These are phyloP conservation scores for Villa cingulata DNA, from an alignment of 2,888 invertebrate species.

Conservation along the genomic window DNA sequence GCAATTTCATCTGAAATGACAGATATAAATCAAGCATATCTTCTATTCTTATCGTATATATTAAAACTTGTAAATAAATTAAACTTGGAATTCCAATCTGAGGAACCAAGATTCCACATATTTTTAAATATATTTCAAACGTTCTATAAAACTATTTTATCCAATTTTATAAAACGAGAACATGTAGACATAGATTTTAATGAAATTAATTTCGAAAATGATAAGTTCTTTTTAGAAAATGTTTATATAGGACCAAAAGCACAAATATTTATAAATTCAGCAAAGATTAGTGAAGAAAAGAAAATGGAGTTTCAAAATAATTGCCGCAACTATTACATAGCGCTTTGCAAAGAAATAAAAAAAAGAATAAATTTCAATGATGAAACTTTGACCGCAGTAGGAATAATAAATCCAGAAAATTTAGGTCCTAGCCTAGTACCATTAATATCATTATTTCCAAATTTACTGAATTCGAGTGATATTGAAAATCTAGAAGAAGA, in stretches of 20 bases:
- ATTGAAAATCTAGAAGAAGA: not conserved
- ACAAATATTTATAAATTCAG: too few relatives aligned
- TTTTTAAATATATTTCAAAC: not conserved
- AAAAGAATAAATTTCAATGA: not conserved
- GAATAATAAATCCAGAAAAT: not conserved
- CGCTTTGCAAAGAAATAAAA: not conserved
- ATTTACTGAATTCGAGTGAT: not conserved
- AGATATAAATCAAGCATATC: too few relatives aligned
- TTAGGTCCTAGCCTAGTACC: not conserved
- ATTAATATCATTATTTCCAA: not conserved
- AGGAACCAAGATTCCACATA: not conserved
- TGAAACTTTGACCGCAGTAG: not conserved
- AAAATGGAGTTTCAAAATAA: too few relatives aligned
- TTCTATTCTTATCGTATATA: too few relatives aligned
- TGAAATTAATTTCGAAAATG: not conserved
- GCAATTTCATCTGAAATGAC: too few relatives aligned
- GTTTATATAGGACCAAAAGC: too few relatives aligned
- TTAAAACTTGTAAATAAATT: too few relatives aligned
- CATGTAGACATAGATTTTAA: not conserved
- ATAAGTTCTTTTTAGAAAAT: too few relatives aligned
- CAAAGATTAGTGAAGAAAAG: too few relatives aligned
- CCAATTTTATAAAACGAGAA: not conserved
- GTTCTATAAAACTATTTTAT: not conserved
- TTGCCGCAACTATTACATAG: too few relatives aligned
- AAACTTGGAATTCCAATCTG: too few relatives aligned